Evolutionary conservation across 2,888 invertebrate species (phyloP).

Genomic region (Mesochorus sp.): DNA sequence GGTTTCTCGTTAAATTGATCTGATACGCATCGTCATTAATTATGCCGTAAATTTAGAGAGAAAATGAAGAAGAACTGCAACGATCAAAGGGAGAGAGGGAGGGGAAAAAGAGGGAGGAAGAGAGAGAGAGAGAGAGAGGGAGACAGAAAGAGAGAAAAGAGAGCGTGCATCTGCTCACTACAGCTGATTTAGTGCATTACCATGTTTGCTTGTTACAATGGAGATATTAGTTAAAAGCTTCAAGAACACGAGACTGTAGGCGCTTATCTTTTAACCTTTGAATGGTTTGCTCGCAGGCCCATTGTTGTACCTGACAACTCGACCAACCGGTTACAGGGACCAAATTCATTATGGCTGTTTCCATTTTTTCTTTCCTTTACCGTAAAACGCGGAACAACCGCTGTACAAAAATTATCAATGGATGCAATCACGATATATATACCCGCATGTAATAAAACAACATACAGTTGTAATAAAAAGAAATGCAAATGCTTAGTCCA

Average conservation of each 20-base stretch:
- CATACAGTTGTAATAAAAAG: background rate
- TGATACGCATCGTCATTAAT: conserved; percentile 37
- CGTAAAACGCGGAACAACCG: conserved; percentile 5
- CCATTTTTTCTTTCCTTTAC: background rate
- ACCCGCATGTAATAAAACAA: conserved; percentile 12
- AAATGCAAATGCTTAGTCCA: conserved; percentile 39
- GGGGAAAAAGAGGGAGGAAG: background rate
- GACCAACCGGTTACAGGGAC: conserved; percentile 21
- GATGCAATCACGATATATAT: conserved; percentile 31
- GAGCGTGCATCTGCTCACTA: background rate
- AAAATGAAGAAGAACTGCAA: background rate
- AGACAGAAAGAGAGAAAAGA: background rate
- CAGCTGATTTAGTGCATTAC: conserved; percentile 1
- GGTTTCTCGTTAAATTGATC: conserved; percentile 12
- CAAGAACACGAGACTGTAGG: conserved; percentile 5
- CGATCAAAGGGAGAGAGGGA: background rate
- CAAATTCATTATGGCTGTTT: conserved; percentile 4
- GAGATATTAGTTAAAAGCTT: conserved; percentile 20
- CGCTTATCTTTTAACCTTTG: conserved; percentile 16
- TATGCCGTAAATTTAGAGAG: conserved; percentile 37
- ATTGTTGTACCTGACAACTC: conserved; percentile 31
- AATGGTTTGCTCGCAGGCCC: conserved; percentile 14
- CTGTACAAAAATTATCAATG: conserved; percentile 29
- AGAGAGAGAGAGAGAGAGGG: background rate
- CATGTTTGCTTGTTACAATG: conserved; percentile 3